These are phyloP conservation scores for Perccottus glenii DNA, from an alignment of 2,113 vertebrate genomes.

Conservation along the genomic window DNA sequence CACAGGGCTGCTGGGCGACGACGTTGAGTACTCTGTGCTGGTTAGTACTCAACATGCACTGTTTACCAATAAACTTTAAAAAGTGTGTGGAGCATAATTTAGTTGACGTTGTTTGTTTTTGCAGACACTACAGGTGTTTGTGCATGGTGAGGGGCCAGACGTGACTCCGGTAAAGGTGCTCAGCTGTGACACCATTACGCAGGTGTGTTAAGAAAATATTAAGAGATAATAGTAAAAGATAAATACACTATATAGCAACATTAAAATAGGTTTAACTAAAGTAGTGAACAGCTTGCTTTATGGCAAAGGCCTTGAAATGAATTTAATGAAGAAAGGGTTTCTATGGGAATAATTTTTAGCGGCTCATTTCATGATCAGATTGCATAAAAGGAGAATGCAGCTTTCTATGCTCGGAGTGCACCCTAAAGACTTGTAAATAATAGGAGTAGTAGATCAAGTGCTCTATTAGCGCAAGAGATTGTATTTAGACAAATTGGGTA, in stretches of 20 bases:
- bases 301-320: no score
- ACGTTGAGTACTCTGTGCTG: slow-evolving; percentile 91
- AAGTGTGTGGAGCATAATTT: no score
- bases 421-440: no score
- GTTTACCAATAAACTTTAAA: background rate
- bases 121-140: slow-evolving; percentile 92
- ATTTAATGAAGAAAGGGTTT: no score
- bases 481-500: no score
- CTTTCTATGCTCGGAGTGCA: background rate
- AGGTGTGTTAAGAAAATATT: slow-evolving; percentile 62
- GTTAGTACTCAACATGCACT: slow-evolving; percentile 71
- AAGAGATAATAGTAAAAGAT: no score
- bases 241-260: no score
- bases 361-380: background rate
- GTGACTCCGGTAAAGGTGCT: slow-evolving; percentile 92
- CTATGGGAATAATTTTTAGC: no score
- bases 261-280: no score
- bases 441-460: no score
- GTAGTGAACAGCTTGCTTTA: background rate
- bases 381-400: no score
- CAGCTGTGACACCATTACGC: slow-evolving; percentile 95
- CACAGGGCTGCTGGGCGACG: slow-evolving; percentile 93
- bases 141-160: slow-evolving; percentile 90
- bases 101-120: slow-evolving; percentile 5
- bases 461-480: no score